Evolutionary conservation across 2,888 invertebrate species (phyloP), one percentile per base, ranked within the genome.

Genomic region (Eremobia ochroleuca): DNA sequence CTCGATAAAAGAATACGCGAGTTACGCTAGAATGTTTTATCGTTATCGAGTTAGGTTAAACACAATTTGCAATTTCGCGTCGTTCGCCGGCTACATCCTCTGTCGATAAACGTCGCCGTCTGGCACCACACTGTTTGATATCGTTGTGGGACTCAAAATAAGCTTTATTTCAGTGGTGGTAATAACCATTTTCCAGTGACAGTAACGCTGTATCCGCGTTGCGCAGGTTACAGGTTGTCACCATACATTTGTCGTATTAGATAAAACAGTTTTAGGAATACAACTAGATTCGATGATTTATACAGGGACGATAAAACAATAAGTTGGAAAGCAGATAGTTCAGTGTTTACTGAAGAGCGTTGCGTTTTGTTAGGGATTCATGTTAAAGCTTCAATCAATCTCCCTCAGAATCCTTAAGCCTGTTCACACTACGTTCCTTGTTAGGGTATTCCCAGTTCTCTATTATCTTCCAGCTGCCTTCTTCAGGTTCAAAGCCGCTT

Each of bases 1-100:
- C 74, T 64, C 55, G 46, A 82, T 78, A 78, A 82, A 85, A 83
- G 31, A 79, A 83, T 58, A 77, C 73, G 73, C 71, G 73, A 37
- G 77, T 77, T 69, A 73, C 76, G 82, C 76, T 85, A 81, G 80
- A 89, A 88, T 91, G 87, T 87, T 92, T 92, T 91, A 90, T 89
- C 90, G 91, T 92, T 93, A 93, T 94, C 92, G 91, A 92, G 92
- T 94, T 93, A 91, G 90, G 90, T 91, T 92, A 93, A 94, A 95
- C 91, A 91, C 92, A 94, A 94, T 94, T 94, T 93, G 93, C 93
- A 94, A 93, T 94, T 94, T 94, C 88, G 90, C 88, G 88, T 91
- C 90, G 90, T 90, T 91, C 88, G 90, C 89, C 91, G 89, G 91
- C 88, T 91, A 93, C 93, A 94, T 94, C 94, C 93, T 94, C 90